Percentiles rank a stretch among this genome's conserved stretches.
Conservation (phyloP, 2,113 vertebrate genomes). For the Sturnus vulgaris region DNA sequence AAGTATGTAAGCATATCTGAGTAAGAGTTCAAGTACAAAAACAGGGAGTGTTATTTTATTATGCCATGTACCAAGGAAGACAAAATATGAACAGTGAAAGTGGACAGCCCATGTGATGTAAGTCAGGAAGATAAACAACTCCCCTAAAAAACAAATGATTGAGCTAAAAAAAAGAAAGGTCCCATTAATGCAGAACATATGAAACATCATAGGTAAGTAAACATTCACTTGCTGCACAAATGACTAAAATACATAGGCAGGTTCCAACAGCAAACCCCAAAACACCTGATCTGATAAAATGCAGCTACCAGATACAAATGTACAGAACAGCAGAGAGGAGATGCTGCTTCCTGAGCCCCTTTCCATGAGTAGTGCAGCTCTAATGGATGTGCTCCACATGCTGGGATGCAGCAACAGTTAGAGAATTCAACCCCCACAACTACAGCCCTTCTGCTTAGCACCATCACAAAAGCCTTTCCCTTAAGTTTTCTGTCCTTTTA, state of each 20-base stretch:
- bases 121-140: background rate
- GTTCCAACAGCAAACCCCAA: background rate
- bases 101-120: background rate
- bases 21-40: background rate
- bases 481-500: background rate
- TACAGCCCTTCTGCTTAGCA: background rate
- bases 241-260: background rate
- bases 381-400: background rate
- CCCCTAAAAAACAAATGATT: background rate
- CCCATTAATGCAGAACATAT: background rate
- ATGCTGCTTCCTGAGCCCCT: background rate
- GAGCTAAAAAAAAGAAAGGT: background rate
- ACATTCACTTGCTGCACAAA: background rate
- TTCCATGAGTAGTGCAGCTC: background rate
- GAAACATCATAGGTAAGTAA: background rate
- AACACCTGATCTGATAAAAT: background rate
- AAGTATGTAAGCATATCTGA: background rate
- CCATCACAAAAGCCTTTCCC: background rate
- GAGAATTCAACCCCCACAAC: rapidly evolving
- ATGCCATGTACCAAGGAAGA: background rate
- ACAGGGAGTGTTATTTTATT: background rate
- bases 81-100: background rate
- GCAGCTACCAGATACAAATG: background rate
- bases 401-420: background rate
- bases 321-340: background rate